Percentiles rank a stretch among this genome's conserved stretches.
These are phyloP conservation scores for Brachionus rotundiformis DNA, from an alignment of 1,140 invertebrate genomes.

Conservation along the genomic window DNA sequence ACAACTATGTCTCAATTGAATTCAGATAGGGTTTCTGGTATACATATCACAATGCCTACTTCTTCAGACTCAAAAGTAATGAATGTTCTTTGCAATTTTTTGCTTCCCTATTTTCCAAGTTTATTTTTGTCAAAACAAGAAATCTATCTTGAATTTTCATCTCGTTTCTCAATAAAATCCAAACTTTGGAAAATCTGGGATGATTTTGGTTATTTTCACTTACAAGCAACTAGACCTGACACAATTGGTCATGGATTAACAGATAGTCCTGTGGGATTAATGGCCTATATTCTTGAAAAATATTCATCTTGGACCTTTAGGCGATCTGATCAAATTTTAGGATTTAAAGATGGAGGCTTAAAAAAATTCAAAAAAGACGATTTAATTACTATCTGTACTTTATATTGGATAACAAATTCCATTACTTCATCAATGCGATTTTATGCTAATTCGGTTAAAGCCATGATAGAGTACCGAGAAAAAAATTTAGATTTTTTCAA, in stretches of 20 bases:
- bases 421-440: conserved; percentile 76
- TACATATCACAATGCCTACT: conserved; percentile 52
- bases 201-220: conserved; percentile 78
- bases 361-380: conserved; percentile 71
- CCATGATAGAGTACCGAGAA: conserved; percentile 62
- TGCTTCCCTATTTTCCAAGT: conserved; percentile 58
- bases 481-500: conserved; percentile 59
- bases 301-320: conserved; percentile 76
- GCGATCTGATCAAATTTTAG: conserved; percentile 70
- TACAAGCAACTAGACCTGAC: conserved; percentile 86
- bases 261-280: conserved; percentile 72
- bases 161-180: not conserved
- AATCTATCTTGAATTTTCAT: not conserved
- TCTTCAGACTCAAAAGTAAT: not conserved
- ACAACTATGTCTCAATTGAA: conserved; percentile 70
- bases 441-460: conserved; percentile 71
- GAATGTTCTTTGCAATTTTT: conserved; percentile 22
- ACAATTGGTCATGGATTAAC: conserved; percentile 69
- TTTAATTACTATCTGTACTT: conserved; percentile 81
- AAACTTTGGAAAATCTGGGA: conserved; percentile 64
- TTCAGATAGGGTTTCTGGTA: conserved; percentile 65
- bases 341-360: conserved; percentile 56
- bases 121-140: conserved; percentile 73
- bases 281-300: conserved; percentile 82
- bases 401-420: conserved; percentile 78